These are phyloP conservation scores for Sclerurus mexicanus DNA, from an alignment of 2,113 vertebrate genomes.

Conservation along the genomic window DNA sequence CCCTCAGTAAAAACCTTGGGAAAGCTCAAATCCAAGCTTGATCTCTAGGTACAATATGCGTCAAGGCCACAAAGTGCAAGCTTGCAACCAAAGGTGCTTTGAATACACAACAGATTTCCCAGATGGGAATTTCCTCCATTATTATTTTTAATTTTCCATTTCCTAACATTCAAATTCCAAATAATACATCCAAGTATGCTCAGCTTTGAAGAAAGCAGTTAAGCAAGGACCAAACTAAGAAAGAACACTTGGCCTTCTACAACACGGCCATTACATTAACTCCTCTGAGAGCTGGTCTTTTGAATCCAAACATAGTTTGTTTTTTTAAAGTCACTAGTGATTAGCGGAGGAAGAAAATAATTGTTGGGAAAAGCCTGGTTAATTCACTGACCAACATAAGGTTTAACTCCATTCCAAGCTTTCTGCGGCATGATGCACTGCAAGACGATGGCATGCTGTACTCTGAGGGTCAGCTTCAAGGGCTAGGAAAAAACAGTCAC, in stretches of 20 bases:
- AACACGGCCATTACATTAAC: conserved; percentile 30
- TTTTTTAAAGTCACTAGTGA: conserved; percentile 44
- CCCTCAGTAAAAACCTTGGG: conserved; percentile 11
- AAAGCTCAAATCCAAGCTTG: conserved; percentile 28
- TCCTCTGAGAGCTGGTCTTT: conserved; percentile 68
- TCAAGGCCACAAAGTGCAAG: conserved; percentile 32
- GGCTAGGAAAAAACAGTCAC: background rate
- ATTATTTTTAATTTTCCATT: conserved; percentile 69
- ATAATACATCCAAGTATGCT: conserved; percentile 38
- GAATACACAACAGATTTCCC: conserved; percentile 54
- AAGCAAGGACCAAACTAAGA: conserved; percentile 53
- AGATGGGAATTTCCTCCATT: conserved; percentile 55
- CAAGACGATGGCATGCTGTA: background rate
- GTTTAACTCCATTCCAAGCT: conserved; percentile 31
- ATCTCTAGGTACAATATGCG: background rate
- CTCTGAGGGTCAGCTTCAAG: background rate
- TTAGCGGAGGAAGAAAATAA: conserved; percentile 38
- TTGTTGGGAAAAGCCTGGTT: conserved; percentile 56
- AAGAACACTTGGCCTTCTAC: conserved; percentile 50
- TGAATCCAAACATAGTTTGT: conserved; percentile 48
- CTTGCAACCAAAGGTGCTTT: conserved; percentile 49
- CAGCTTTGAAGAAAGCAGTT: conserved; percentile 47
- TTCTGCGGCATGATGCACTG: background rate
- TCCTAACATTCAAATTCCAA: conserved; percentile 68
- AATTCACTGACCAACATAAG: conserved; percentile 10